Conservation (phyloP, 2,797 vertebrate genomes). For the Peromyscus eremicus region DNA sequence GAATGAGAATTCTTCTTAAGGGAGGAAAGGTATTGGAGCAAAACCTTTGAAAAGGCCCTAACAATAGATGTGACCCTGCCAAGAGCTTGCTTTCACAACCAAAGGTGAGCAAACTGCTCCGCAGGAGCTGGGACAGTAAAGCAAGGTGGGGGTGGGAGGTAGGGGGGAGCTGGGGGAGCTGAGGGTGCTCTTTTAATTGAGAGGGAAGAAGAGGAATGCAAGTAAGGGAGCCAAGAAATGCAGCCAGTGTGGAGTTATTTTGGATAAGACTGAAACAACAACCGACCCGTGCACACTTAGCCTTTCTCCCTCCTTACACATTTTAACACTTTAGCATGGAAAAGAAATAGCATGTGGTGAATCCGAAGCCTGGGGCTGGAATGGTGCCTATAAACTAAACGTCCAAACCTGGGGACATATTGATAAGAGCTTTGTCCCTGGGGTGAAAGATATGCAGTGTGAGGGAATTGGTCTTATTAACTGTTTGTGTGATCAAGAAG, state of each 20-base stretch:
- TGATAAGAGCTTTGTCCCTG: neutral
- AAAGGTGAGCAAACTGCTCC: neutral
- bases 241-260: neutral
- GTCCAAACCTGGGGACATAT: neutral
- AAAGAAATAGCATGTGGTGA: neutral
- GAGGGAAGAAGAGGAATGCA: neutral
- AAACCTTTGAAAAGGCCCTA: neutral
- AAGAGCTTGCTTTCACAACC: neutral
- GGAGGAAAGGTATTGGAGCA: neutral
- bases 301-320: neutral
- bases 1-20: neutral
- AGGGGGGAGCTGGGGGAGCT: fast-evolving
- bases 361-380: neutral
- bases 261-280: neutral
- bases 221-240: neutral
- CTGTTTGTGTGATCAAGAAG: neutral
- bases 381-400: neutral
- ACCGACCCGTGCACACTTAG: fast-evolving
- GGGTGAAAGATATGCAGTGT: fast-evolving
- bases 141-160: neutral
- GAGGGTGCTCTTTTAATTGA: neutral
- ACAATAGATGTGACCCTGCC: neutral
- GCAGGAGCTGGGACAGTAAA: neutral
- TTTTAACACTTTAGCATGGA: neutral
- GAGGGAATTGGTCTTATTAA: neutral